These are phyloP conservation scores for Hepsetus odoe DNA, from an alignment of 2,113 vertebrate species.

Conservation along the genomic window DNA sequence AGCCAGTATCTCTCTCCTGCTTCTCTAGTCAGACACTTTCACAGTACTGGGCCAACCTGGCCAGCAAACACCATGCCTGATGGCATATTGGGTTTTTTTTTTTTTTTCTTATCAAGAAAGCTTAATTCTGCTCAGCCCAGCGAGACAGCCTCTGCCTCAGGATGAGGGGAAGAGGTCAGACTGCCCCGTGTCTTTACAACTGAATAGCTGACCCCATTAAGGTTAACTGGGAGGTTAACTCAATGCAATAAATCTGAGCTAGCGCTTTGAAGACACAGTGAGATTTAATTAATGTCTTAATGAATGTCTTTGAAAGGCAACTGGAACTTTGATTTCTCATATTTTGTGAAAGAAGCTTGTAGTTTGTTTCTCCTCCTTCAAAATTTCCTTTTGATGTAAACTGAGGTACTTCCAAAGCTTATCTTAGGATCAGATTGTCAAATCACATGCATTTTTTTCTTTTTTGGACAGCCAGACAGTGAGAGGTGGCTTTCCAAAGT, in stretches of 20 bases:
- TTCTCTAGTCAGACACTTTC: constrained; percentile 64
- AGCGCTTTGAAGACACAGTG: constrained; percentile 21
- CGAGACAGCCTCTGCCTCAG: constrained; percentile 65
- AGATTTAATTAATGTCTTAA: constrained; percentile 27
- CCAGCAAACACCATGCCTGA: constrained; percentile 65
- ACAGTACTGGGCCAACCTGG: constrained; percentile 67
- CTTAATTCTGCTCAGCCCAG: constrained; percentile 56
- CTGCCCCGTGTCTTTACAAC: constrained; percentile 58
- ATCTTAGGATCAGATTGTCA: background rate
- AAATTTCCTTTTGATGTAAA: background rate
- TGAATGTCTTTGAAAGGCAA: constrained; percentile 11
- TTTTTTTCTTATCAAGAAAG: constrained; percentile 73
- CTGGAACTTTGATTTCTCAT: background rate
- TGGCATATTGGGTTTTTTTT: constrained; percentile 71
- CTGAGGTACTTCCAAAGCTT: background rate
- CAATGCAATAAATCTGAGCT: constrained; percentile 40
- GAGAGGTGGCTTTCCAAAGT: constrained; percentile 75
- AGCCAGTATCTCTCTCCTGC: constrained; percentile 71
- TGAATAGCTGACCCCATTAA: constrained; percentile 63
- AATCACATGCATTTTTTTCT: constrained; percentile 51
- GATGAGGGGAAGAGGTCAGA: constrained; percentile 63
- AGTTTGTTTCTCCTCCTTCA: background rate
- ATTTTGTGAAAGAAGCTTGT: background rate
- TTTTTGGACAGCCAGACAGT: constrained; percentile 45
- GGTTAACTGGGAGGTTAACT: constrained; percentile 62